Conservation (phyloP, 2,888 invertebrate genomes). For the Cyaniris semiargus region DNA sequence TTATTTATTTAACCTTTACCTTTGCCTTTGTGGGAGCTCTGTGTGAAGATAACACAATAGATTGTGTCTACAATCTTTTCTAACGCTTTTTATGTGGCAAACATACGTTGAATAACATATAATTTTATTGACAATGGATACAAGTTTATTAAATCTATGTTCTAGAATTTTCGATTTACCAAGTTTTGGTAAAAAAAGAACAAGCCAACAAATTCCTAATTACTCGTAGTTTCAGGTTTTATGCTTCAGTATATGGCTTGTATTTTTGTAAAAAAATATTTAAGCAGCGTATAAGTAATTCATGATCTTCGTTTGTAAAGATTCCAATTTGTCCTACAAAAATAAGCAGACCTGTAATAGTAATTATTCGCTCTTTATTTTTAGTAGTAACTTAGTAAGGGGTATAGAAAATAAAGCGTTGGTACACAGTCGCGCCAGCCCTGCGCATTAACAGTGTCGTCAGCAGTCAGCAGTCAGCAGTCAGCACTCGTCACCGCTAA, state of each 20-base stretch:
- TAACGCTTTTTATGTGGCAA: neutral
- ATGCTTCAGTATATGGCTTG: no score
- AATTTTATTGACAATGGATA: no score
- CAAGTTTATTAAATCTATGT: neutral
- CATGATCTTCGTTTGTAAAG: no score
- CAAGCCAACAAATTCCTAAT: no score
- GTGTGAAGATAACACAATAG: neutral
- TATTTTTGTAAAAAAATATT: no score
- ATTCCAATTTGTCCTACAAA: no score
- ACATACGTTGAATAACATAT: neutral
- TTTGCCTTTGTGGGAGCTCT: neutral
- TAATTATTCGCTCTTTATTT: no score
- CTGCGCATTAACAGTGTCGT: neutral
- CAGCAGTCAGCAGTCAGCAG: neutral
- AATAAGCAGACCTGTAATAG: no score
- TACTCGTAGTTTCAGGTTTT: no score
- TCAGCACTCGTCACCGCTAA: conserved; percentile 17
- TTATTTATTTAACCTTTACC: conserved; percentile 13
- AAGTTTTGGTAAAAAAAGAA: neutral
- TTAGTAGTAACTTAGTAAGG: no score
- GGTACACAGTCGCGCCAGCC: neutral
- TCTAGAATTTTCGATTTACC: neutral
- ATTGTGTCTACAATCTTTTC: neutral
- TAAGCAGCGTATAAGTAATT: no score
- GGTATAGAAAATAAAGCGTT: no score